A percentile compares a stretch with the other conserved stretches of the same genome.
These are phyloP conservation scores for Lucilia cuprina DNA, from an alignment of 1,140 invertebrate species.

Conservation along the genomic window DNA sequence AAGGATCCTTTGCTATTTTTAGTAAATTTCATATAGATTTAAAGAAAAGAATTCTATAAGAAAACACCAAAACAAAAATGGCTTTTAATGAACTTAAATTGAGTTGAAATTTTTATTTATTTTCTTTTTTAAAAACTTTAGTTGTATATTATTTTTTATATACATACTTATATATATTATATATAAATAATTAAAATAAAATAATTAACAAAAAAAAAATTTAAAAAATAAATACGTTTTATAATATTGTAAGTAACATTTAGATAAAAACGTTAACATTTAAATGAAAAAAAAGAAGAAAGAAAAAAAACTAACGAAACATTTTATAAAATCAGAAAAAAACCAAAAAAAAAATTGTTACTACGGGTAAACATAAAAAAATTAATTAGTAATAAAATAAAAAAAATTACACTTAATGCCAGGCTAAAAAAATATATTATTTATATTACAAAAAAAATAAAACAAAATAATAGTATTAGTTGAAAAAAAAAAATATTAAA, in stretches of 20 bases:
- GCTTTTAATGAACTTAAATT: too few species aligned
- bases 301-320: background rate
- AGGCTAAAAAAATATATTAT: constrained; percentile 21
- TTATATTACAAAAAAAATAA: constrained; percentile 11
- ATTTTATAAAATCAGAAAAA: constrained; percentile 34
- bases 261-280: constrained; percentile 29
- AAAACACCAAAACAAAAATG: too few species aligned
- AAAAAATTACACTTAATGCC: constrained; percentile 16
- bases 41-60: too few species aligned
- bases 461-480: constrained; percentile 23
- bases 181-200: background rate
- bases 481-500: background rate
- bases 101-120: too few species aligned
- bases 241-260: constrained; percentile 2
- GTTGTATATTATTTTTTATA: background rate
- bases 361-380: constrained; percentile 20
- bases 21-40: too few species aligned
- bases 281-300: background rate
- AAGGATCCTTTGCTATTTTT: too few species aligned
- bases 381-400: constrained; percentile 13
- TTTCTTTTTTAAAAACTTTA: background rate
- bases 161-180: background rate
- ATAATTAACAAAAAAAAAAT: too few species aligned
- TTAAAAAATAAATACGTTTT: background rate
- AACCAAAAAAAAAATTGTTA: constrained; percentile 24